These are phyloP conservation scores for Pogonomyrmex californicus DNA, from an alignment of 1,140 invertebrate genomes.

Conservation along the genomic window DNA sequence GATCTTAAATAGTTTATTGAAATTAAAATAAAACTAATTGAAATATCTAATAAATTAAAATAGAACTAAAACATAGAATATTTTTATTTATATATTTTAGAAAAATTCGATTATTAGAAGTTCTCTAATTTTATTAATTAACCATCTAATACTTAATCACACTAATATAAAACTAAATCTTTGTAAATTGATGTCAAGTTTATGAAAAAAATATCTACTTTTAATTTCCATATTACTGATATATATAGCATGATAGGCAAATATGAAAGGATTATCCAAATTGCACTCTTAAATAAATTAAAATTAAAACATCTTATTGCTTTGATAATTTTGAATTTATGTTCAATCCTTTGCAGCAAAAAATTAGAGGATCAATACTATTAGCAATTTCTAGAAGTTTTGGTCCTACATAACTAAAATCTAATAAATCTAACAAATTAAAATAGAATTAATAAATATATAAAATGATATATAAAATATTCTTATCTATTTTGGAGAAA, in stretches of 20 bases:
- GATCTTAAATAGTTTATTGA: not conserved
- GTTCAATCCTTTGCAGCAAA: too few relatives aligned
- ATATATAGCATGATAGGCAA: slow-evolving; percentile 3
- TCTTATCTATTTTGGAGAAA: not conserved
- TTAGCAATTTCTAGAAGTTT: too few relatives aligned
- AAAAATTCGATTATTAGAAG: not conserved
- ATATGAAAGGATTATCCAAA: not conserved
- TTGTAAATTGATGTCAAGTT: not conserved
- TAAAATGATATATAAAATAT: not conserved
- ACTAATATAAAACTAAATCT: not conserved
- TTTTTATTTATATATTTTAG: not conserved
- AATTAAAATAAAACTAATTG: too few relatives aligned
- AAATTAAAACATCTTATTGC: too few relatives aligned
- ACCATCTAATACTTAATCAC: not conserved
- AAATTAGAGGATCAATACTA: too few relatives aligned
- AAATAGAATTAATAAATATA: not conserved
- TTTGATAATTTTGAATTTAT: too few relatives aligned
- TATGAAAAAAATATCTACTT: not conserved
- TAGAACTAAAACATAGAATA: not conserved
- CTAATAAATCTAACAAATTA: not conserved
- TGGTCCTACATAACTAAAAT: too few relatives aligned
- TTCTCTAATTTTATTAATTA: not conserved
- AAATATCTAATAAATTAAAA: not conserved
- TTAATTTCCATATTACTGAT: not conserved
- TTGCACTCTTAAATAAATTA: too few relatives aligned